Evolutionary conservation across 2,888 invertebrate genomes (phyloP).

Genomic region (Cotesia congregata): DNA sequence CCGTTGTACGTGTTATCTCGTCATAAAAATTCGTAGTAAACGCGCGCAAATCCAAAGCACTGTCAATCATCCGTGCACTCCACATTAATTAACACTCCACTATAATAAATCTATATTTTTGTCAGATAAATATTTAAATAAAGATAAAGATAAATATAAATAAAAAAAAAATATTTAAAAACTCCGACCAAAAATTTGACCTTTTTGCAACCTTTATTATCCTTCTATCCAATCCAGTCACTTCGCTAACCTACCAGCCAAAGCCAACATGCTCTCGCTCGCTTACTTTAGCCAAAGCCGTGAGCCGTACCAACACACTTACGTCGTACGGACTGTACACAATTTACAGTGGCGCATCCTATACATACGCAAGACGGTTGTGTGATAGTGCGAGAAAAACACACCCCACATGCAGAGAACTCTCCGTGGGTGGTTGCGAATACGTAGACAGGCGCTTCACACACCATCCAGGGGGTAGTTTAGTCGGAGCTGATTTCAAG

Average conservation of each 20-base stretch:
- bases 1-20: slow-evolving; percentile 1
- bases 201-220: slow-evolving; percentile 15
- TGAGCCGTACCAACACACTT: slow-evolving; percentile 12
- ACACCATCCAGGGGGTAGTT: slow-evolving; percentile 33
- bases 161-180: too few species aligned
- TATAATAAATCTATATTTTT: neutral
- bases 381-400: slow-evolving; percentile 28
- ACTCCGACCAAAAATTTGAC: neutral
- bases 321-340: slow-evolving; percentile 17
- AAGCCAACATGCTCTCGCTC: neutral
- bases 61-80: slow-evolving; percentile 24
- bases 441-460: slow-evolving; percentile 22
- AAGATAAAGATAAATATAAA: too few species aligned
- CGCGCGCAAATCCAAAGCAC: slow-evolving; percentile 28
- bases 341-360: neutral
- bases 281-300: neutral
- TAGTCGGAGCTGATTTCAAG: slow-evolving; percentile 60
- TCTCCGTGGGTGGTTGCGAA: slow-evolving; percentile 51
- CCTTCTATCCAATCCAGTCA: slow-evolving; percentile 5
- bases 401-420: slow-evolving; percentile 52
- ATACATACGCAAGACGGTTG: neutral
- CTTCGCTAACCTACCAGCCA: slow-evolving; percentile 13
- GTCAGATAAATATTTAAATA: neutral
- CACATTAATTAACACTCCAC: neutral
- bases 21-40: slow-evolving; percentile 20